Evolutionary conservation across 2,113 vertebrate species (phyloP).

Genomic region (Bubo scandiacus): DNA sequence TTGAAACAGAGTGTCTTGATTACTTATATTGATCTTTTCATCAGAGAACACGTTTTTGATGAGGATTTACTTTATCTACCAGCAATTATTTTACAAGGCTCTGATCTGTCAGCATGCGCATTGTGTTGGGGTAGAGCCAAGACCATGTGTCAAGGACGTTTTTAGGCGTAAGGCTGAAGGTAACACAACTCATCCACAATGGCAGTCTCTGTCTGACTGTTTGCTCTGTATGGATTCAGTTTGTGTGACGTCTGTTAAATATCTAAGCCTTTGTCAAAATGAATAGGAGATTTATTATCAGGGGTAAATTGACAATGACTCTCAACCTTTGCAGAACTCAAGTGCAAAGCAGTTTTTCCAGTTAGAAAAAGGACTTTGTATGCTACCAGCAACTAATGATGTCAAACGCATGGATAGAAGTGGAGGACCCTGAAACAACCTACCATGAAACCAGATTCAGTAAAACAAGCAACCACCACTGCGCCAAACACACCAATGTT

Average conservation of each 20-base stretch:
- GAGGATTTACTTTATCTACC: conserved; percentile 10
- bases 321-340: conserved; percentile 23
- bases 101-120: conserved; percentile 4
- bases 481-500: not conserved
- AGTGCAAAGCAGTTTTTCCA: conserved; percentile 42
- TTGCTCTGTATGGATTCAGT: conserved; percentile 33
- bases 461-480: not conserved
- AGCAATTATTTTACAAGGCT: conserved; percentile 3
- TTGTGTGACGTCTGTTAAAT: conserved; percentile 27
- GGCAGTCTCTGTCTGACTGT: conserved; percentile 45
- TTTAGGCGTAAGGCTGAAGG: conserved; percentile 8
- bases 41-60: not conserved
- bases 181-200: conserved; percentile 14
- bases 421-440: not conserved
- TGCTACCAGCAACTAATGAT: not conserved
- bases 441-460: not conserved
- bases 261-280: conserved; percentile 27
- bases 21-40: not conserved
- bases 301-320: conserved; percentile 4
- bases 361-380: not conserved
- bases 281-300: conserved; percentile 39
- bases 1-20: not conserved
- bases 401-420: not conserved
- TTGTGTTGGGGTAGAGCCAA: not conserved
- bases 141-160: not conserved